A percentile compares a stretch with the other conserved stretches of the same genome.
Conservation (phyloP, 2,888 invertebrate species). For the Artemia sp. region DNA sequence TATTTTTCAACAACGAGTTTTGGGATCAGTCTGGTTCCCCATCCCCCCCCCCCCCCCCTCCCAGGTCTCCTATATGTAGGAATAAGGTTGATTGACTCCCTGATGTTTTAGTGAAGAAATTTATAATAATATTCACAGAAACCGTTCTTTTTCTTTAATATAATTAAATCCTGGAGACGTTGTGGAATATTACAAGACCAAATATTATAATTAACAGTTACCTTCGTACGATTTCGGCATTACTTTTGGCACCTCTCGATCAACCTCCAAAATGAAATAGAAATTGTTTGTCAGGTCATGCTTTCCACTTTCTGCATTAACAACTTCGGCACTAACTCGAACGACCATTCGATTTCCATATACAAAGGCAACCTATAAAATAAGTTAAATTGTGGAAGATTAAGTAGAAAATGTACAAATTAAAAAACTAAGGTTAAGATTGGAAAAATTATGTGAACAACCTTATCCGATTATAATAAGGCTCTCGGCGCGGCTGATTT, state of each 20-base stretch:
- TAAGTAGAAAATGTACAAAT: slow-evolving; percentile 23
- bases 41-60: too few relatives aligned
- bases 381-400: slow-evolving; percentile 10
- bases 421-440: slow-evolving; percentile 29
- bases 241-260: slow-evolving; percentile 37
- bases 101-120: too few relatives aligned
- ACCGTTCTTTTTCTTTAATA: too few relatives aligned
- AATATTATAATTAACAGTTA: slow-evolving; percentile 26
- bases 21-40: too few relatives aligned
- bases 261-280: slow-evolving; percentile 47
- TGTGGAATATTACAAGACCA: background rate
- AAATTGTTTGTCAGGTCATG: slow-evolving; percentile 52
- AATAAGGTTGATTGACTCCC: too few relatives aligned
- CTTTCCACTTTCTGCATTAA: slow-evolving; percentile 40
- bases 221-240: slow-evolving; percentile 51
- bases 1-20: too few relatives aligned
- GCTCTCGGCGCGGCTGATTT: too few relatives aligned
- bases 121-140: too few relatives aligned
- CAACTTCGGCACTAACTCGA: slow-evolving; percentile 48
- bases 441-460: slow-evolving; percentile 23
- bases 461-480: too few relatives aligned
- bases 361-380: slow-evolving; percentile 37
- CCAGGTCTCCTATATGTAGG: too few relatives aligned
- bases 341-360: slow-evolving; percentile 41
- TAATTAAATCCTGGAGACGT: too few relatives aligned